These are phyloP conservation scores for Urosaurus nigricauda DNA, from an alignment of 2,797 vertebrate genomes.

Conservation along the genomic window DNA sequence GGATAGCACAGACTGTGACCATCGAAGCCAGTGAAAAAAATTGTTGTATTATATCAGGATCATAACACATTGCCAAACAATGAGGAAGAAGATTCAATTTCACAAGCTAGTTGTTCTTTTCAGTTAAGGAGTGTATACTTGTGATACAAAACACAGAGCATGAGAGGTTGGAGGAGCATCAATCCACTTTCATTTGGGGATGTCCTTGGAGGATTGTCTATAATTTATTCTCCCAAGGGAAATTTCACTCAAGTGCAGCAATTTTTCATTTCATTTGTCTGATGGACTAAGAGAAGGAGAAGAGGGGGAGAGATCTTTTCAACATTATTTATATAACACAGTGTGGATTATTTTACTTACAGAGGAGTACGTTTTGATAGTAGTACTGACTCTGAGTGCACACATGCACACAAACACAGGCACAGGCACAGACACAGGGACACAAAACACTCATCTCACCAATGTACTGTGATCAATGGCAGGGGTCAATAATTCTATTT, in stretches of 20 bases:
- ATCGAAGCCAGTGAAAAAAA: constrained; percentile 73
- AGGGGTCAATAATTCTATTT: constrained; percentile 74
- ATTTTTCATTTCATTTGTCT: constrained; percentile 77
- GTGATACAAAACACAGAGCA: constrained; percentile 70
- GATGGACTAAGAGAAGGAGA: constrained; percentile 66
- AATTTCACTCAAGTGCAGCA: constrained; percentile 78
- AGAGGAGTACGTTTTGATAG: constrained; percentile 69
- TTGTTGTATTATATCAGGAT: constrained; percentile 75
- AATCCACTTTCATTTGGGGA: constrained; percentile 72
- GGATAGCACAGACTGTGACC: constrained; percentile 67
- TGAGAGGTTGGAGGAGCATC: constrained; percentile 70
- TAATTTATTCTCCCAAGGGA: constrained; percentile 79
- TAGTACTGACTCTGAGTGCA: constrained; percentile 43
- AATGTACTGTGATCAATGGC: constrained; percentile 66
- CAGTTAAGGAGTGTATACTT: constrained; percentile 73
- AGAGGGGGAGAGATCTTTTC: constrained; percentile 53
- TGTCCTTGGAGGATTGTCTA: constrained; percentile 75
- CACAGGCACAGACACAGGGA: background rate
- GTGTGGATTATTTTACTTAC: constrained; percentile 70
- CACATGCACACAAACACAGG: background rate
- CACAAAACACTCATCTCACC: background rate
- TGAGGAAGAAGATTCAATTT: constrained; percentile 76
- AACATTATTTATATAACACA: constrained; percentile 72
- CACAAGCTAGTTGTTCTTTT: constrained; percentile 75
- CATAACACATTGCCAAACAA: constrained; percentile 76